Conservation (phyloP, 2,888 invertebrate genomes). For the Apotomis betuletana region DNA sequence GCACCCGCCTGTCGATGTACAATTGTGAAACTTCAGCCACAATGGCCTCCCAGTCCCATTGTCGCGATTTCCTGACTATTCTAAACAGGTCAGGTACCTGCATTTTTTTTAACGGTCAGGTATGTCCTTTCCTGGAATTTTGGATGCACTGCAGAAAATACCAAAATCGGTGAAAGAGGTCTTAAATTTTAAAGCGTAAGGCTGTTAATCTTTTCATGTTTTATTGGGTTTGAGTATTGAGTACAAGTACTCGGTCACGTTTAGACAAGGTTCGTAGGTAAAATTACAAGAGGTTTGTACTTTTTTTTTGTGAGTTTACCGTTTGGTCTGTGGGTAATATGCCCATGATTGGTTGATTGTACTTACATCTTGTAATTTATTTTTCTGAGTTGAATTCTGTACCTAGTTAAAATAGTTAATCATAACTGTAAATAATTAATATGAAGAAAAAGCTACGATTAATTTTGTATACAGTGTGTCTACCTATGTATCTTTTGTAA, state of each 20-base stretch:
- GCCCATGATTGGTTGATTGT: too few relatives aligned
- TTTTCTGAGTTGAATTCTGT: too few relatives aligned
- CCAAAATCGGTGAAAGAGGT: conserved; percentile 34
- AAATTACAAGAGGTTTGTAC: conserved; percentile 47
- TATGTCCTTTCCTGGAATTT: conserved; percentile 63
- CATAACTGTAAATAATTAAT: too few relatives aligned
- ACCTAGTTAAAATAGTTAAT: too few relatives aligned
- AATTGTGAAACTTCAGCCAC: conserved; percentile 22
- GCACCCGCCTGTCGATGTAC: conserved; percentile 24
- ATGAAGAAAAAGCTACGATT: too few relatives aligned
- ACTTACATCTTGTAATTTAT: too few relatives aligned
- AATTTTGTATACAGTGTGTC: too few relatives aligned
- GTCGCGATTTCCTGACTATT: conserved; percentile 73
- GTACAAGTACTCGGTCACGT: conserved; percentile 44
- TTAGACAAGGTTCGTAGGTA: conserved; percentile 48
- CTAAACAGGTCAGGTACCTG: conserved; percentile 68
- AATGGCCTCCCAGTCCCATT: conserved; percentile 60
- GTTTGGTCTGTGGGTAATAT: background rate
- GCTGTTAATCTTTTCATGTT: conserved; percentile 40
- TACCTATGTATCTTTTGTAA: background rate
- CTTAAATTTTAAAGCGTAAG: conserved; percentile 49
- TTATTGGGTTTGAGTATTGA: background rate
- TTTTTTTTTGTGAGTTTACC: conserved; percentile 41
- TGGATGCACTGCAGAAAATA: conserved; percentile 53
- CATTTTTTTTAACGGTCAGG: conserved; percentile 64